Base-by-base conservation (phyloP, 2,888 invertebrate species). In the Sesamia inferens region DNA sequence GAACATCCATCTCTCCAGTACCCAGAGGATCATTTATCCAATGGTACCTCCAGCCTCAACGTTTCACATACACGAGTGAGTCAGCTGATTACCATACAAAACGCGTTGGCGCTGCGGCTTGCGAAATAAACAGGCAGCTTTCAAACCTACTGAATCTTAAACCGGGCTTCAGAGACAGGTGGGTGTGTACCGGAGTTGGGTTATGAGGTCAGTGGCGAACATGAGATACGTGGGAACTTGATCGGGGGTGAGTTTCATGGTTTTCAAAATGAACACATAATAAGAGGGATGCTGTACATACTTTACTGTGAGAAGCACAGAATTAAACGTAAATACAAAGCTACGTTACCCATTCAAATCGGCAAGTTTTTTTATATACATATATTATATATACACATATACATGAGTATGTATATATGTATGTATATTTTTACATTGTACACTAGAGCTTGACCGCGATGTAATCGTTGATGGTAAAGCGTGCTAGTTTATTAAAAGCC, bases 61-160 rank as follows among this genome's bases (percentile, higher is more conserved):
- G 69, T 67, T n/a, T 24, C 68, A 64, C 47, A 66, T 51, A 51
- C 62, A 67, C 66, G 42, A 67, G 71, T 24, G 76, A 71, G 64
- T 67, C 59, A 51, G 76, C 74, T 78, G 69, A 85, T 85, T 85
- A 80, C 67, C 87, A 85, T 85, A 85, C 83, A 78, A 79, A 85
- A 79, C 76, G 76, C 73, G 75, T 67, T 65, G 71, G 74, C 42
- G 57, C 59, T 68, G 55, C 76, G 61, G 79, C 70, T 55, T 63
- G 73, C n/a, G 74, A 77, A 70, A 81, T 76, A 85, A 85, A 82
- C 79, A 74, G 70, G 51, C 58, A 51, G 54, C 66, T 66, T 73
- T 69, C 42, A 68, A 82, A 77, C 58, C 63, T 82, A 65, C 73
- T 79, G 78, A 69, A 72, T 78, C 73, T 78, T 61, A 73, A 83